phyloP scores from a whole-genome alignment of 2,113 vertebrate genomes.

The Panthera uncia region DNA sequence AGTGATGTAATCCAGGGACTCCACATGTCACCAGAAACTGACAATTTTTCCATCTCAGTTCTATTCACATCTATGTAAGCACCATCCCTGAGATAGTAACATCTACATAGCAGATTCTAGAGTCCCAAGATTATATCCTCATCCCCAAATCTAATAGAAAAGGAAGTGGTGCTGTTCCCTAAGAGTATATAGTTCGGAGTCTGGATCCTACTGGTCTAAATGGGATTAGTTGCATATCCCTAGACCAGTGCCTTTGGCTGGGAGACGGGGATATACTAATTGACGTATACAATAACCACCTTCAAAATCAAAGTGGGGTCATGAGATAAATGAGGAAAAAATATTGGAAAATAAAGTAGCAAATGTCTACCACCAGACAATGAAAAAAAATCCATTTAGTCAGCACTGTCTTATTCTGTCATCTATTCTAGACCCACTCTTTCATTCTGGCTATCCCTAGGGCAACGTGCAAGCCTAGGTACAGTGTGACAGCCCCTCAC shows the following conservation, averaged over 20 bases:
- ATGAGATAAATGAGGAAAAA: background rate
- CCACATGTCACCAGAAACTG: background rate
- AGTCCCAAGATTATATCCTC: background rate
- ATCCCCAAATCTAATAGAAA: background rate
- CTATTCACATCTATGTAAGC: background rate
- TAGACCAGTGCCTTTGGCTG: background rate
- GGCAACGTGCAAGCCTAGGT: accelerated
- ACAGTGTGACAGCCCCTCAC: background rate
- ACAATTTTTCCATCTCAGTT: background rate
- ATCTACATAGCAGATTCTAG: background rate
- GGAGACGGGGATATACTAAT: background rate
- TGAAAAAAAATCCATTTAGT: background rate
- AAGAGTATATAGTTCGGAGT: background rate
- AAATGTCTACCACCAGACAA: background rate
- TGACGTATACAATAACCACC: background rate
- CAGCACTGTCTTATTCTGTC: background rate
- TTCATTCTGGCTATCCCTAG: background rate
- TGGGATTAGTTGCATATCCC: background rate
- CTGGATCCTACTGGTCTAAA: background rate
- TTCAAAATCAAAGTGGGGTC: background rate
- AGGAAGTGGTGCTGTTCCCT: background rate
- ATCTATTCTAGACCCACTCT: accelerated
- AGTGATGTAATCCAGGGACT: background rate
- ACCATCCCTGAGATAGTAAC: background rate
- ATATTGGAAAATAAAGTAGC: background rate